Percentiles rank a stretch among this genome's conserved stretches.
Evolutionary conservation across 2,113 vertebrate species (phyloP).

Genomic region (Forbesichthys papilliferus): DNA sequence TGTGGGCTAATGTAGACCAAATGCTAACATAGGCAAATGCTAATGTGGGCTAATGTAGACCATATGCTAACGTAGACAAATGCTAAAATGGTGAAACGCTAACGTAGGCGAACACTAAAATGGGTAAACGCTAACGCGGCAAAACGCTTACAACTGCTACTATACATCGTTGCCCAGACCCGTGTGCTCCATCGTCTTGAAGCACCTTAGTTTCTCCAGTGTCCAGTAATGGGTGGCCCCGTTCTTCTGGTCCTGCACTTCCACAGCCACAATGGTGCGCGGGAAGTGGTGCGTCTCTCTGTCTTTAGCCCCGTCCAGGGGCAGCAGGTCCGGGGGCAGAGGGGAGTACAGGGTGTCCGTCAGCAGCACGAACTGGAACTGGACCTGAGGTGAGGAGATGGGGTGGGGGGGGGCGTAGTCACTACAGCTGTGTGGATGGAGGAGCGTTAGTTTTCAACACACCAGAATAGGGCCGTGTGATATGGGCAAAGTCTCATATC

Average conservation of each 20-base stretch:
- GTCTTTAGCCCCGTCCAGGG: slow-evolving; percentile 84
- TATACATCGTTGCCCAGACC: not conserved
- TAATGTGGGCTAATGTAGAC: too few species aligned
- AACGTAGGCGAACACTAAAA: too few species aligned
- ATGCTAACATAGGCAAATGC: too few species aligned
- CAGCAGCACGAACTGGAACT: slow-evolving; percentile 97
- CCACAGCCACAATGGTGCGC: slow-evolving; percentile 93
- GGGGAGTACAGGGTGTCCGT: slow-evolving; percentile 96
- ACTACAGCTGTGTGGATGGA: not conserved
- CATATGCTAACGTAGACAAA: too few species aligned
- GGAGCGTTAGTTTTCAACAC: not conserved
- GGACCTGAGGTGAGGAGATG: slow-evolving; percentile 79
- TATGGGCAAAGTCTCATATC: too few species aligned
- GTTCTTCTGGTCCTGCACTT: slow-evolving; percentile 97
- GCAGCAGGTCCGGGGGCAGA: slow-evolving; percentile 89
- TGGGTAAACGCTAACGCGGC: too few species aligned
- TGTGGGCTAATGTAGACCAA: too few species aligned
- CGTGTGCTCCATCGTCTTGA: not conserved
- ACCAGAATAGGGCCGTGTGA: too few species aligned
- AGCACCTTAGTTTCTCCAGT: slow-evolving; percentile 92
- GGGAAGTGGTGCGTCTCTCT: slow-evolving; percentile 88
- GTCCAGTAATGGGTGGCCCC: slow-evolving; percentile 98
- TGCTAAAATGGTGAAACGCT: too few species aligned
- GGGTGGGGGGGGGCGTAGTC: not conserved
- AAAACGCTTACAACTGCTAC: too few species aligned